Evolutionary conservation across 2,797 vertebrate genomes (phyloP), one percentile per base, ranked within the genome.

Genomic region (Mormyrops attenuatus): DNA sequence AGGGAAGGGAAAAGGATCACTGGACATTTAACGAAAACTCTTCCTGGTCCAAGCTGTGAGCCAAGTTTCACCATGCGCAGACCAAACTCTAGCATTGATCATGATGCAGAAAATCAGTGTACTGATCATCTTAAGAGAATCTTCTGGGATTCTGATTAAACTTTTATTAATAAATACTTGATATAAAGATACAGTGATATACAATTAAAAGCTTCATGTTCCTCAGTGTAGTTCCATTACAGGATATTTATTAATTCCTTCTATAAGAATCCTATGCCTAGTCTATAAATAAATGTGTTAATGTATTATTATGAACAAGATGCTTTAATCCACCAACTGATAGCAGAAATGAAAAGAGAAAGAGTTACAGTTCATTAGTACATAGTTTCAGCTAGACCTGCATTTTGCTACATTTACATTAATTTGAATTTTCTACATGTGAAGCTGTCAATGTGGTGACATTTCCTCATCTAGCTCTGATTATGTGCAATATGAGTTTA

Each of bases 401-500:
- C 7, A 44, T 82, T 47, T 82, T 9, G 17, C 15, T 82, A 47
- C 77, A 80, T 77, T 77, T 77, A 41, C 13, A 80, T 47, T 82
- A 47, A 47, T 82, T 82, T 47, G 41, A 82, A 82, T 82, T 82
- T 82, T 82, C 77, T 47, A 44, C 41, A 82, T 47, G 77, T 82
- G 41, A 47, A 47, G 9, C 77, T 47, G 77, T 82, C 77, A n/a
- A 82, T 82, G 77, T 82, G 41, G 20, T 22, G 77, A n/a, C 41
- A 47, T 82, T 82, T 82, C 41, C 41, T 47, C 41, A 82, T 82
- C 77, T 22, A 82, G 69, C 34, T 77, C 34, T 41, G 41, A 47
- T 82, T 82, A 82, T 44, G 77, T 82, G 77, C 34, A 82, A 82
- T 47, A 47, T 82, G 77, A 82, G 20, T 82, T 82, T 47, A 82